phyloP scores from a whole-genome alignment of 2,888 invertebrate genomes.

The Galeopsomyia nigrocyanea region DNA sequence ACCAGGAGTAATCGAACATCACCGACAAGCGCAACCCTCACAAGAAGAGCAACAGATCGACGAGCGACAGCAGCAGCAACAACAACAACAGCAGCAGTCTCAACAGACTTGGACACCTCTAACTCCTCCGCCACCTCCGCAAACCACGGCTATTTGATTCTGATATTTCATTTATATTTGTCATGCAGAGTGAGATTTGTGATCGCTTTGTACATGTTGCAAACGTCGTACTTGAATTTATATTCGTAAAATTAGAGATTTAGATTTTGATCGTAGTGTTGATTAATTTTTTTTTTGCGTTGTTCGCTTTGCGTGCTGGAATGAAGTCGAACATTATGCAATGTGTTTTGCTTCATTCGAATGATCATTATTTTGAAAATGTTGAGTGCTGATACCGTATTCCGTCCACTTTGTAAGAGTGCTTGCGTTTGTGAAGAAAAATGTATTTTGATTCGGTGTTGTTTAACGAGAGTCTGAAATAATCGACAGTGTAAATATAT shows the following conservation, averaged over 20 bases:
- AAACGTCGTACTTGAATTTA: too few relatives aligned
- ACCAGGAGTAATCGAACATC: constrained; percentile 59
- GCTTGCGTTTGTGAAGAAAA: neutral
- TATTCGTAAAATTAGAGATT: too few relatives aligned
- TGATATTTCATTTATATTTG: constrained; percentile 1
- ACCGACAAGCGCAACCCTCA: constrained; percentile 53
- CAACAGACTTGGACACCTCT: constrained; percentile 59
- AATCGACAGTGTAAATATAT: constrained; percentile 21
- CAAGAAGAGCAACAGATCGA: constrained; percentile 51
- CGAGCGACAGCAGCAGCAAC: constrained; percentile 46
- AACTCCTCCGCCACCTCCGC: constrained; percentile 63
- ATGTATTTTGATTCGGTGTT: constrained; percentile 17
- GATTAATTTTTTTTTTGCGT: neutral
- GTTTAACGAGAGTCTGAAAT: constrained; percentile 6
- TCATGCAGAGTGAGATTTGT: neutral
- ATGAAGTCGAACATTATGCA: neutral
- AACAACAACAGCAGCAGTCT: constrained; percentile 38
- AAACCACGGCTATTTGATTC: constrained; percentile 65
- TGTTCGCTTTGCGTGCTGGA: neutral
- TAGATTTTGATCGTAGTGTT: neutral
- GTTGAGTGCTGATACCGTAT: neutral
- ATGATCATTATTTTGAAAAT: neutral
- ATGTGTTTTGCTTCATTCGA: too few relatives aligned
- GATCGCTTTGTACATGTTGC: too few relatives aligned
- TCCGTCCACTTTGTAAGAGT: constrained; percentile 27